Conservation (phyloP, 2,888 invertebrate genomes). For the Agrotis exclamationis region DNA sequence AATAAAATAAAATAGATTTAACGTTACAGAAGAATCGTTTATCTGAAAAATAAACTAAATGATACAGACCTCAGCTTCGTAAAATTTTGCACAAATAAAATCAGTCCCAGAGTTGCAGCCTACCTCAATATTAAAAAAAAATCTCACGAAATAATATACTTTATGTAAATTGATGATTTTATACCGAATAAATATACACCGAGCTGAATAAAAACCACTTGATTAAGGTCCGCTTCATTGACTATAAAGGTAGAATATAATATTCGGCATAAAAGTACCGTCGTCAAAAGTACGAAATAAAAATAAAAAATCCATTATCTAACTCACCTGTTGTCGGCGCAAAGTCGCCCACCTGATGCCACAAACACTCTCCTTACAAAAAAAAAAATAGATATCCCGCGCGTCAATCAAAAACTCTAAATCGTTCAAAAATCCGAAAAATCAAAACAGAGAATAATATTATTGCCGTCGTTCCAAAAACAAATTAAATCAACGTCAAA, state of each 20-base stretch:
- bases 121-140: no score
- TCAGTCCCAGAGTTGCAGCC: background rate
- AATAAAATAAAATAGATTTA: no score
- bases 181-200: background rate
- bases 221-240: background rate
- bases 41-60: background rate
- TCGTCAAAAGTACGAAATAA: background rate
- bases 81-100: background rate
- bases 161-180: no score
- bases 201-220: slow-evolving; percentile 1
- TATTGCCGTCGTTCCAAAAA: slow-evolving; percentile 58
- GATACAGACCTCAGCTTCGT: no score
- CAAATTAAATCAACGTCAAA: slow-evolving; percentile 68
- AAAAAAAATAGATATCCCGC: slow-evolving; percentile 51
- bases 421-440: slow-evolving; percentile 36
- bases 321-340: slow-evolving; percentile 73
- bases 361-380: slow-evolving; percentile 64
- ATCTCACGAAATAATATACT: no score
- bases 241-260: background rate
- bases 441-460: slow-evolving; percentile 35
- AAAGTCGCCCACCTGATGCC: slow-evolving; percentile 63
- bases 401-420: slow-evolving; percentile 40
- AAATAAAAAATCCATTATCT: slow-evolving; percentile 13
- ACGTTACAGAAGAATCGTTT: background rate
- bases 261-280: background rate